Conservation (phyloP, 2,797 vertebrate genomes). For the Amniataba percoides region DNA sequence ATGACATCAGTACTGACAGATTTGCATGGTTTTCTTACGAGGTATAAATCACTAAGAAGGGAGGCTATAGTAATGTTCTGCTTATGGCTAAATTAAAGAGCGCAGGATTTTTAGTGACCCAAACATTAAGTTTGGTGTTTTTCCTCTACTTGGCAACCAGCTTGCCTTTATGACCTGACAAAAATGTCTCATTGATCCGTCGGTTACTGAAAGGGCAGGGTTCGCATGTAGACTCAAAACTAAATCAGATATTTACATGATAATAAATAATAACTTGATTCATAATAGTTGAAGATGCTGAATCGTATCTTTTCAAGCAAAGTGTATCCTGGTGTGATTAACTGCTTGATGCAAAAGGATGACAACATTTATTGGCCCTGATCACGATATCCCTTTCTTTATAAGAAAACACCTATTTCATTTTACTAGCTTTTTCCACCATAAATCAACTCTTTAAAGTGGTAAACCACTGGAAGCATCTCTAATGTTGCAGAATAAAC, state of each 20-base stretch:
- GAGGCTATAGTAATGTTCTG: constrained; percentile 61
- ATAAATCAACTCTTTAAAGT: constrained; percentile 41
- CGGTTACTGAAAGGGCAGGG: background rate
- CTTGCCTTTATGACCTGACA: constrained; percentile 47
- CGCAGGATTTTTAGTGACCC: constrained; percentile 60
- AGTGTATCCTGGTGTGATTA: constrained; percentile 6
- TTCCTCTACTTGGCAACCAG: constrained; percentile 52
- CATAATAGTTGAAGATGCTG: background rate
- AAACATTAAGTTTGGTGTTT: constrained; percentile 63
- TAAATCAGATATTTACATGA: background rate
- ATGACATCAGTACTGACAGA: constrained; percentile 81
- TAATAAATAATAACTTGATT: background rate
- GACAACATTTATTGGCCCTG: constrained; percentile 19
- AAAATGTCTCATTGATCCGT: constrained; percentile 33
- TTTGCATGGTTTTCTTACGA: constrained; percentile 72
- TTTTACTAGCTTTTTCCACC: constrained; percentile 15
- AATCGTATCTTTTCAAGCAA: background rate
- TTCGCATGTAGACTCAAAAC: constrained; percentile 13
- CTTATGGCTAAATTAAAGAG: constrained; percentile 79
- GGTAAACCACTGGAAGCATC: constrained; percentile 49
- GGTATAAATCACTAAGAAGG: constrained; percentile 80
- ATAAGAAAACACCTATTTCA: constrained; percentile 28
- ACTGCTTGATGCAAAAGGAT: background rate
- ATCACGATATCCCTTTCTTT: constrained; percentile 19
- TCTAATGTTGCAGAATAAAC: constrained; percentile 57